Conservation (phyloP, 2,888 invertebrate genomes). For the Hofmannophila pseudospretella region DNA sequence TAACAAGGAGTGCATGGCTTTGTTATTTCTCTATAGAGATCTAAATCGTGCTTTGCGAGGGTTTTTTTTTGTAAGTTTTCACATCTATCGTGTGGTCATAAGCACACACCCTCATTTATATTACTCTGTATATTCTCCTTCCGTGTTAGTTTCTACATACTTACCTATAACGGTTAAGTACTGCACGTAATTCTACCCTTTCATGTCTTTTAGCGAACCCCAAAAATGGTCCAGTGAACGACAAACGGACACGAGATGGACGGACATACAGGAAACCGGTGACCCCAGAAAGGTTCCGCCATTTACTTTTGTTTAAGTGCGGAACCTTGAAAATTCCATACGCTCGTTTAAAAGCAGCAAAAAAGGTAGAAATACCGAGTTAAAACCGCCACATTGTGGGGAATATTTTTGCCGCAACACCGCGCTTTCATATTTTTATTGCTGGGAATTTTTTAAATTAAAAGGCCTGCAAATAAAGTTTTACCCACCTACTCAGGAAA, state of each 20-base stretch:
- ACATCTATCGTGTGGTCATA: no score
- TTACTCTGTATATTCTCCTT: no score
- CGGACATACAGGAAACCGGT: slow-evolving; percentile 1
- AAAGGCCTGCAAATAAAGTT: slow-evolving; percentile 6
- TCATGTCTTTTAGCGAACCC: neutral
- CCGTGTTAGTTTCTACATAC: no score
- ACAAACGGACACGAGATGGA: neutral
- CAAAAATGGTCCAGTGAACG: neutral
- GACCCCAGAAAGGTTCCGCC: slow-evolving; percentile 2
- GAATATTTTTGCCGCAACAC: slow-evolving; percentile 2
- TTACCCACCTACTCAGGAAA: no score
- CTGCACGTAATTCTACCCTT: neutral
- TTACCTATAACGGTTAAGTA: neutral
- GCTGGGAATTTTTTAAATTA: slow-evolving; percentile 7
- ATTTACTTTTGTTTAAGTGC: slow-evolving; percentile 3
- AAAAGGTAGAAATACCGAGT: slow-evolving; percentile 5
- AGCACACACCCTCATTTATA: no score
- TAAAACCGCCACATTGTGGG: slow-evolving; percentile 6
- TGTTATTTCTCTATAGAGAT: no score
- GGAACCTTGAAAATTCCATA: slow-evolving; percentile 7
- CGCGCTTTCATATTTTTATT: neutral
- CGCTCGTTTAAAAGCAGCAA: slow-evolving; percentile 7
- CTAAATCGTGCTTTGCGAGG: no score
- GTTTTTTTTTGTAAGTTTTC: no score
- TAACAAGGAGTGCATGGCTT: no score